Evolutionary conservation across 37 sponge, comb jelly and placozoan genomes (phyloP), one percentile per base, ranked within the genome.

Genomic region (Halichondria panicea): DNA sequence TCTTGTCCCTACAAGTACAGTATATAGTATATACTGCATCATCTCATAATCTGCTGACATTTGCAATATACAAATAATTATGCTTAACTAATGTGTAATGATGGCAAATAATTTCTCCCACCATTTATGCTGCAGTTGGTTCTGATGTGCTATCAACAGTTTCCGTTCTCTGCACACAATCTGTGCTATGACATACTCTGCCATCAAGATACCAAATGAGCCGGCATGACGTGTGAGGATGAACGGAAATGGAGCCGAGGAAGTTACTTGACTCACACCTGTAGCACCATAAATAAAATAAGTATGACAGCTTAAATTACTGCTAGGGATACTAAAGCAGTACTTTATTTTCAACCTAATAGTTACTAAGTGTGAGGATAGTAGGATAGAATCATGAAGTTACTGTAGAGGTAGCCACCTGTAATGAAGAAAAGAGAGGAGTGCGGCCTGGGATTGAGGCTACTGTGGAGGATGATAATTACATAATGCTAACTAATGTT

Each of bases 161-260:
- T 58, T 32, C 38, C 79, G 44, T 43, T 86, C 81, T 12, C 55
- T n/a, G 34, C 48, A 42, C 22, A 86, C 58, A 11, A 79, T 66
- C 48, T 86, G 80, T 1, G 72, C 75, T 25, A 86, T 27, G 41
- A 86, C 81, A 55, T 86, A 86, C 74, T 86, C 87, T 3, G 74
- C 74, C 87, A 86, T 86, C 25, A 35, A 62, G 21, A 66, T 75
- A 25, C 87, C 87, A 74, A 75, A 80, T 8, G 21, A 21, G 28
- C 81, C 87, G 11, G 68, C 87, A 45, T 42, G 46, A 22, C 87
- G 28, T 28, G 87, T 78, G 0, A 86, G 57, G 28, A 67, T 34
- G 37, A 72, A 80, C 31, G 52, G 32, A 28, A 65, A 80, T 25
- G 57, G 57, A 5, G 38, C 35, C 9, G 12, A 34, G 18, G 46